These are phyloP conservation scores for Puma concolor DNA, from an alignment of 2,113 vertebrate genomes.

Conservation along the genomic window DNA sequence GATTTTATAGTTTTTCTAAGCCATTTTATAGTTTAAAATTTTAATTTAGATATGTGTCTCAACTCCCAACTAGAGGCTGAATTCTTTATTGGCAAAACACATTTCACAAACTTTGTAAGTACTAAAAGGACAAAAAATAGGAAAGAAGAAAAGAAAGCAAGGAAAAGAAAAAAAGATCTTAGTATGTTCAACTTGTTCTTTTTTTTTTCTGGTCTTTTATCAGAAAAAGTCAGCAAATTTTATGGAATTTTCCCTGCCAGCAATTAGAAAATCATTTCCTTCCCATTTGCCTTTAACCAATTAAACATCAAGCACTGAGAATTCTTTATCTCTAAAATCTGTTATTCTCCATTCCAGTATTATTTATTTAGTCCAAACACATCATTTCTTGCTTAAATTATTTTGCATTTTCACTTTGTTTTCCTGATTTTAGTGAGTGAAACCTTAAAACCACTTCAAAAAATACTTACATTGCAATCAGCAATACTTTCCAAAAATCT, in stretches of 20 bases:
- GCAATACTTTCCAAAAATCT: neutral
- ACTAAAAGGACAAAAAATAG: neutral
- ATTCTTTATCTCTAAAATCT: slow-evolving; percentile 17
- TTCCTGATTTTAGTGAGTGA: neutral
- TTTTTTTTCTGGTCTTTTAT: neutral
- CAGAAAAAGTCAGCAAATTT: neutral
- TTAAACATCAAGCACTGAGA: neutral
- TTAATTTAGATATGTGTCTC: neutral
- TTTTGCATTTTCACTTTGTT: neutral
- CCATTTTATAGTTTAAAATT: neutral
- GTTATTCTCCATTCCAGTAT: neutral
- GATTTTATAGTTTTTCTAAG: slow-evolving; percentile 2
- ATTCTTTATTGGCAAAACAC: neutral
- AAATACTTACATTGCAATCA: neutral
- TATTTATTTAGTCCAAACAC: neutral
- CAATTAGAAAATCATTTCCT: neutral
- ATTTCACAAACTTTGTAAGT: neutral
- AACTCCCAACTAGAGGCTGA: neutral
- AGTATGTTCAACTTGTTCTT: neutral
- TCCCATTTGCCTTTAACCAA: neutral
- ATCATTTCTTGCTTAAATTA: slow-evolving; percentile 1
- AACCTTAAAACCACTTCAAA: neutral
- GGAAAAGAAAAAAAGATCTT: neutral
- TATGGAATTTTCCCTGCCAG: neutral
- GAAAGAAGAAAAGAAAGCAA: neutral